Evolutionary conservation across 2,888 invertebrate species (phyloP).

Genomic region (Lamproptera curius): DNA sequence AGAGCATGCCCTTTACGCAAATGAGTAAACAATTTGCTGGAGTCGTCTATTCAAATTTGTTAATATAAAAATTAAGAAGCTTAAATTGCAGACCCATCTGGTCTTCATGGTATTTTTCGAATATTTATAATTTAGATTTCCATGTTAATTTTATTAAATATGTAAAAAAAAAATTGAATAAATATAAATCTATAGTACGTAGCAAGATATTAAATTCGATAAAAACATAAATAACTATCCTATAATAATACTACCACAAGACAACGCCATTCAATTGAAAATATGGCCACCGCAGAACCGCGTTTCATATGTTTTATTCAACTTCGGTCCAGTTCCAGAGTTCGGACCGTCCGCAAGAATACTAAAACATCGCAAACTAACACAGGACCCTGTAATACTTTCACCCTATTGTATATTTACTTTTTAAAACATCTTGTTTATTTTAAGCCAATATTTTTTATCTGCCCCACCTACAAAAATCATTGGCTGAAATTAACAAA

Average conservation of each 20-base stretch:
- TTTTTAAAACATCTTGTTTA: not conserved
- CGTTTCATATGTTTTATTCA: conserved; percentile 45
- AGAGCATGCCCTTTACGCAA: too few species aligned
- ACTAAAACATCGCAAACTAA: conserved; percentile 7
- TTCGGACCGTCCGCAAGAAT: conserved; percentile 7
- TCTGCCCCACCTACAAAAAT: not conserved
- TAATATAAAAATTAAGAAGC: too few species aligned
- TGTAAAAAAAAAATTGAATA: too few species aligned
- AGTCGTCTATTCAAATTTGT: too few species aligned
- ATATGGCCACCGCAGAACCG: conserved; percentile 31
- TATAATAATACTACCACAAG: conserved; percentile 33
- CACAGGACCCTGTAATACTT: conserved; percentile 23
- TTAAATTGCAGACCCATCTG: too few species aligned
- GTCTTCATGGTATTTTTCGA: too few species aligned
- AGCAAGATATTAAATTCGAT: conserved; percentile 13
- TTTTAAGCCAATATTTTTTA: too few species aligned
- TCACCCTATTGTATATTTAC: conserved; percentile 16
- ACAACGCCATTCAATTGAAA: conserved; percentile 37
- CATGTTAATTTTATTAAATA: too few species aligned
- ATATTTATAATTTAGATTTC: too few species aligned
- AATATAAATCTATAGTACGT: too few species aligned
- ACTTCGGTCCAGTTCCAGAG: conserved; percentile 15
- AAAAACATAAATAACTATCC: conserved; percentile 27
- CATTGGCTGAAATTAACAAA: conserved; percentile 17
- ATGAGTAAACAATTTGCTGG: too few species aligned